A percentile compares a stretch with the other conserved stretches of the same genome.
Evolutionary conservation across 2,797 vertebrate genomes (phyloP).

Genomic region (Chanos chanos): DNA sequence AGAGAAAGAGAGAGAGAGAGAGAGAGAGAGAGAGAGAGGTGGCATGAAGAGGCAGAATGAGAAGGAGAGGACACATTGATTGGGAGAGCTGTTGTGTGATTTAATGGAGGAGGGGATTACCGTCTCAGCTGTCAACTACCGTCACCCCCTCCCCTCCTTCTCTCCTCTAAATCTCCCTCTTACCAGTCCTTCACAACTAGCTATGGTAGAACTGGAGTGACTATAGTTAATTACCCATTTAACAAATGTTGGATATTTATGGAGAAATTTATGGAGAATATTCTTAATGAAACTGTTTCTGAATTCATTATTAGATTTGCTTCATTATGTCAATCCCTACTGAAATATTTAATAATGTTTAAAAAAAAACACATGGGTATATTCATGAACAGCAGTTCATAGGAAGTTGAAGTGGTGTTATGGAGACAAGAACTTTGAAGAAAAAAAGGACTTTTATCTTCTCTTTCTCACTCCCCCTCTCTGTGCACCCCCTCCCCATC

Average conservation of each 20-base stretch:
- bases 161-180: conserved; percentile 7
- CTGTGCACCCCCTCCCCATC: conserved; percentile 16
- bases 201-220: conserved; percentile 16
- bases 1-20: neutral
- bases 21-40: conserved; percentile 14
- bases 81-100: conserved; percentile 45
- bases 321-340: too few relatives aligned
- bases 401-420: too few relatives aligned
- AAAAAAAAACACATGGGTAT: too few relatives aligned
- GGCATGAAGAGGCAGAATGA: neutral
- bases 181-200: conserved; percentile 26
- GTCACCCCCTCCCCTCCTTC: conserved; percentile 39
- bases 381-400: too few relatives aligned
- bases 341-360: too few relatives aligned
- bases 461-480: neutral
- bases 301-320: too few relatives aligned
- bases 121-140: conserved; percentile 64
- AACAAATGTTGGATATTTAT: conserved; percentile 31
- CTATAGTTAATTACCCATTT: conserved; percentile 39
- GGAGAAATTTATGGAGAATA: too few relatives aligned
- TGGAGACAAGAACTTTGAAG: neutral
- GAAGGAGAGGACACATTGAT: conserved; percentile 41
- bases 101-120: conserved; percentile 60
- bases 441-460: neutral
- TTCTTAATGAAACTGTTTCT: neutral